Base-by-base conservation (phyloP, 2,797 vertebrate genomes). In the Pseudochaenichthys georgianus region DNA sequence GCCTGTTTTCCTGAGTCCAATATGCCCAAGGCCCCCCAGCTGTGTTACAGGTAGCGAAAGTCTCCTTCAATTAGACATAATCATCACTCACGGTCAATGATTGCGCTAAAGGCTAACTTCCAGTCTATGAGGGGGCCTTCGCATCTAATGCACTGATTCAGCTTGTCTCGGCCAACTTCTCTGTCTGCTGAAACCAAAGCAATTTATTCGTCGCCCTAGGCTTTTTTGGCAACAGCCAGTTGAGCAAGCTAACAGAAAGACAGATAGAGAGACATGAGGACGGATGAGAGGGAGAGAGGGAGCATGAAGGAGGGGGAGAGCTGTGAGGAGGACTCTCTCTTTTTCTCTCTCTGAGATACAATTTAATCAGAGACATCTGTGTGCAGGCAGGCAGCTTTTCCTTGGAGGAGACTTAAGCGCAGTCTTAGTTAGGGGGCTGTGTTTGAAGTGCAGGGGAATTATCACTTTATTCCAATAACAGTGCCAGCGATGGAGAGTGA, bases 281-380 rank as follows among this genome's bases (percentile, higher is more conserved):
- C 73, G 64, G 77, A 61, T 54, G 63, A 79, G 76, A 50, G 68
- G 38, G 57, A 34, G 71, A 38, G 73, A 54, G 75, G 21, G 57
- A 64, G 81, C 38, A 70, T 77, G 78, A 83, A 81, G 60, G 70
- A 81, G 73, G 57, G 79, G 65, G 79, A 31, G 83, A 68, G 83
- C 84, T 95, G 95, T 88, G 92, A 96, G 95, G 92, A 95, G 75
- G 78, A 87, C 90, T 87, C 80, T 78, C 85, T 83, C 73, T 82
- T 84, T 90, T 83, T 84, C 84, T 87, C 83, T 93, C 94, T 94
- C 93, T 85, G 95, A 96, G 96, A 96, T 96, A 97, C 96, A 97
- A 97, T 98, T 98, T 98, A 98, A 98, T 99, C 97, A 94, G 96
- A 98, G 97, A 97, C 97, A 98, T 99, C 98, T 99, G 97, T 96